phyloP scores from a whole-genome alignment of 2,888 invertebrate genomes.

The Drosophila yooni region DNA sequence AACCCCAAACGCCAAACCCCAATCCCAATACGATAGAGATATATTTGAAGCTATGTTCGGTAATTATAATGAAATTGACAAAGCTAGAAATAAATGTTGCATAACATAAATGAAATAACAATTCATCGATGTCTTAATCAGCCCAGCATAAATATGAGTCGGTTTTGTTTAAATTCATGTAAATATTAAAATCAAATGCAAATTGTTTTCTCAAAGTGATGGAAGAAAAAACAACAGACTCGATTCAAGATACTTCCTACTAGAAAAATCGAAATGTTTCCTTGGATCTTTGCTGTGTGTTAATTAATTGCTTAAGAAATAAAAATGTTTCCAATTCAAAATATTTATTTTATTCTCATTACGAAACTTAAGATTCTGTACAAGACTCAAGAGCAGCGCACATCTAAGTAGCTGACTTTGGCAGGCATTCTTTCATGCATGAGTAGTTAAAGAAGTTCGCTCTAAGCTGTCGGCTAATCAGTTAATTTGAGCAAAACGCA shows the following conservation, averaged over 20 bases:
- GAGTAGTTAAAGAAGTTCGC: background rate
- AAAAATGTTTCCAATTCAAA: background rate
- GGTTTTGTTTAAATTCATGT: background rate
- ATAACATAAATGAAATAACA: slow-evolving; percentile 2
- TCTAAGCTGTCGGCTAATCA: slow-evolving; percentile 39
- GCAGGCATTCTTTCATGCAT: slow-evolving; percentile 13
- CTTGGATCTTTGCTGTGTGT: background rate
- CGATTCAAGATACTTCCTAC: background rate
- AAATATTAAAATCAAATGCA: background rate
- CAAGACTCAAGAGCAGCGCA: background rate
- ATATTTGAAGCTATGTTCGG: slow-evolving; percentile 19
- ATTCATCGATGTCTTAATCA: background rate
- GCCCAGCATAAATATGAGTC: background rate
- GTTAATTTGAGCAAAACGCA: slow-evolving; percentile 52
- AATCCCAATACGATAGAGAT: background rate
- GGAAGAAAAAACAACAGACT: background rate
- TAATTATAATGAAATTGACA: slow-evolving; percentile 28
- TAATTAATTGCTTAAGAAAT: background rate
- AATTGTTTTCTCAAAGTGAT: background rate
- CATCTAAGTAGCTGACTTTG: slow-evolving; percentile 16
- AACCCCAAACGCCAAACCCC: background rate
- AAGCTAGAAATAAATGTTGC: slow-evolving; percentile 22
- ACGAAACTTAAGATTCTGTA: background rate
- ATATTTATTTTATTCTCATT: background rate
- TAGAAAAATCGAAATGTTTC: background rate